Evolutionary conservation across 2,797 vertebrate species (phyloP).

Genomic region (Anguilla obscura): DNA sequence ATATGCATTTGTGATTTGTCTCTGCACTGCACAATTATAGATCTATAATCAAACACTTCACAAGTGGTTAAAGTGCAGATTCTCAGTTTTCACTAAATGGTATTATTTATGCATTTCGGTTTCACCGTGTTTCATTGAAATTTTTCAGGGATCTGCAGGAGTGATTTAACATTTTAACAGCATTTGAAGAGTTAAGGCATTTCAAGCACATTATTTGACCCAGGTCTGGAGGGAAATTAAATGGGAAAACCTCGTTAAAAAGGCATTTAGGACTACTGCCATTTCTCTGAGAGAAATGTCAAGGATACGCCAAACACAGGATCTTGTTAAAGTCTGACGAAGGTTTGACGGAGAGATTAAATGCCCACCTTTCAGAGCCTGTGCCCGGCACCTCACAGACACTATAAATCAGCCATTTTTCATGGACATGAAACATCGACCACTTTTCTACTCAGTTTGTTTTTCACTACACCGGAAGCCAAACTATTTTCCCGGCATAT

Average conservation of each 20-base stretch:
- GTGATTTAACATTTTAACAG: not conserved
- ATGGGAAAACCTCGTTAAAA: not conserved
- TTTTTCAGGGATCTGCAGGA: not conserved
- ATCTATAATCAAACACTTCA: too few relatives aligned
- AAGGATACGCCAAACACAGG: not conserved
- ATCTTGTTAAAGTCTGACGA: not conserved
- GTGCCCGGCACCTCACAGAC: not conserved
- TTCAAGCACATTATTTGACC: not conserved
- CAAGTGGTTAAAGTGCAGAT: too few relatives aligned
- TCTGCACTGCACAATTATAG: too few relatives aligned
- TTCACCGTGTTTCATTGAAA: not conserved
- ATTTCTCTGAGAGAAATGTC: not conserved
- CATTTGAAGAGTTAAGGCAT: not conserved
- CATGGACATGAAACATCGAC: not conserved
- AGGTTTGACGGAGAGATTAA: not conserved
- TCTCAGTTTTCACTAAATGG: too few relatives aligned
- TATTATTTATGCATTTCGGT: too few relatives aligned
- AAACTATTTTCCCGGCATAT: not conserved
- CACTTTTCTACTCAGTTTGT: not conserved
- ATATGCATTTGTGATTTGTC: too few relatives aligned
- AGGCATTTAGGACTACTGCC: not conserved
- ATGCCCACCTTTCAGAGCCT: not conserved
- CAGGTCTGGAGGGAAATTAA: not conserved
- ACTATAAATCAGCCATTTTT: not conserved
- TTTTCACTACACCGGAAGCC: not conserved